phyloP scores from a whole-genome alignment of 2,113 vertebrate species.

The Heliornis fulica region DNA sequence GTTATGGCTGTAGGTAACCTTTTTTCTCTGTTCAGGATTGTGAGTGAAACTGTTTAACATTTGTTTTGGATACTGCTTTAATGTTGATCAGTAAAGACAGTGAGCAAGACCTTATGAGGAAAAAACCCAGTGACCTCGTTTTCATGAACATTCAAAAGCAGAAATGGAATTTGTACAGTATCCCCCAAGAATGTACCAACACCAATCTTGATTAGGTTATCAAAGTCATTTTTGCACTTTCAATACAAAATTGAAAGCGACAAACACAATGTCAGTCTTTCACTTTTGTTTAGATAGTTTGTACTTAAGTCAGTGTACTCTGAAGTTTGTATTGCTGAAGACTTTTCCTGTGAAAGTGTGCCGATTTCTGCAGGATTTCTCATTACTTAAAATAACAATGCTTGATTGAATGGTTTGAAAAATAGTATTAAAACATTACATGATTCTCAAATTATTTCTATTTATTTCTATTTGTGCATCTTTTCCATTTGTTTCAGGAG shows the following conservation, averaged over 20 bases:
- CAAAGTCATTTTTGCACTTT: not conserved
- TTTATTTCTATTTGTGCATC: not conserved
- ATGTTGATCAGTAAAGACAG: not conserved
- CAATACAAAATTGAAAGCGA: not conserved
- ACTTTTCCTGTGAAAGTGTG: not conserved
- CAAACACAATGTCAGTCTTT: not conserved
- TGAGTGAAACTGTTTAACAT: not conserved
- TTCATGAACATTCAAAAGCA: not conserved
- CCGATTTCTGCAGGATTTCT: not conserved
- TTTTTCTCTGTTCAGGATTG: not conserved
- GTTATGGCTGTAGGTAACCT: not conserved
- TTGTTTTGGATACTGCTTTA: not conserved
- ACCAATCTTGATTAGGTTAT: not conserved
- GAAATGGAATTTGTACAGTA: not conserved
- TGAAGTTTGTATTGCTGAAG: not conserved
- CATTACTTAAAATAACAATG: not conserved
- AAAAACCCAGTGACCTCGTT: not conserved
- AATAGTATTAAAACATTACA: not conserved
- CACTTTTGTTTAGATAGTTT: not conserved
- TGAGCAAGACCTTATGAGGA: not conserved
- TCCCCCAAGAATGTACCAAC: not conserved
- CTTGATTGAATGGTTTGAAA: not conserved
- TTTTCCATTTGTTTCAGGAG: constrained; percentile 78
- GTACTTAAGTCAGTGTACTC: not conserved
- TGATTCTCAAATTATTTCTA: not conserved